Base-by-base conservation (phyloP, 1,140 invertebrate species). In the Magallana ariakensis region DNA sequence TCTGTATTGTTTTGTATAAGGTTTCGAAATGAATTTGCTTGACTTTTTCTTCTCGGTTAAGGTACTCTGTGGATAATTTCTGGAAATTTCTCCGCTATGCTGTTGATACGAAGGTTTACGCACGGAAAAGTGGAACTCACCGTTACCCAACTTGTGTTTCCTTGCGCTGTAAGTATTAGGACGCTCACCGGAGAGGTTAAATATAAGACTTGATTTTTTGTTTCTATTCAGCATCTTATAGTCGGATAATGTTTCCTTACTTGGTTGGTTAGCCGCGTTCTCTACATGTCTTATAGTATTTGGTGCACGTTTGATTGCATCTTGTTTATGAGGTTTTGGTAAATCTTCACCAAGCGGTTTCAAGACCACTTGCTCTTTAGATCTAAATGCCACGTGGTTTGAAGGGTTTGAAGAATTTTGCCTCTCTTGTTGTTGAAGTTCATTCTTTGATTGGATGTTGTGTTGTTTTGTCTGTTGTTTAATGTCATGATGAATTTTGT, bases 21-120 rank as follows among this genome's bases (percentile, higher is more conserved):
- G 11, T 13, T 22, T 26, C 10, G 66, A 75, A 11, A 26, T 19
- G 15, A 13, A 75, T 33, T 46, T 19, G 6, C 0, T 75, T 75
- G 66, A 9, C 0, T 22, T 26, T 26, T 70, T 22, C 66, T 1
- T 26, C 7, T 75, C 33, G 9, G 2, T 13, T 46, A 46, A 46
- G 33, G 33, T 4, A 46, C 33, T 46, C 33, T 2, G 15, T 60
- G 58, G 58, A 13, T 60, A 60, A 60, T 60, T 60, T 75, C 8
- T 75, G 22, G 8, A 75, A 13, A 26, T 75, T 75, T 75, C 22
- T 46, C 33, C 33, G 33, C 33, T 0, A 46, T 46, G 33, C 33
- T 46, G 66, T 10, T 75, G 66, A 26, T 75, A 75, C 22, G 13
- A 9, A 75, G 66, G 66, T 75, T 75, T 19, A 75, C 66, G 66